These are phyloP conservation scores for Abscondita cerata DNA, from an alignment of 2,888 invertebrate species.

Conservation along the genomic window DNA sequence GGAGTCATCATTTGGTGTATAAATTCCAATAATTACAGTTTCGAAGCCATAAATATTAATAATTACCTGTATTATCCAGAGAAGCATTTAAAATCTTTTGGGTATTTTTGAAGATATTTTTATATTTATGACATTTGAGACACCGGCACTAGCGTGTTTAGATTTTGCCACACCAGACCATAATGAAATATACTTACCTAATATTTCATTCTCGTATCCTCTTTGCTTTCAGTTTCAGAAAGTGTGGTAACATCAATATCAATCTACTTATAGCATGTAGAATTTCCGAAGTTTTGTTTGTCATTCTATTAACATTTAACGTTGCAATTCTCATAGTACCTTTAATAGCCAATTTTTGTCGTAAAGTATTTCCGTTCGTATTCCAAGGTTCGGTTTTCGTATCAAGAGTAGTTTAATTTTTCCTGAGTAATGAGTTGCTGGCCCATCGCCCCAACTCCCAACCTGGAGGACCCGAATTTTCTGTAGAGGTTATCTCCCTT, in stretches of 20 bases:
- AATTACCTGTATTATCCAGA: neutral
- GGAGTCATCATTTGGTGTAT: neutral
- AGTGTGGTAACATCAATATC: neutral
- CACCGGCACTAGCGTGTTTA: neutral
- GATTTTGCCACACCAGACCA: neutral
- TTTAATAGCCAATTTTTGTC: neutral
- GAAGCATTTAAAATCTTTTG: too few species aligned
- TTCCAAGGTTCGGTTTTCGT: neutral
- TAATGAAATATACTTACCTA: neutral
- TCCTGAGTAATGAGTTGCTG: neutral
- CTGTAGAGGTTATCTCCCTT: neutral
- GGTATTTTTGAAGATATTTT: too few species aligned
- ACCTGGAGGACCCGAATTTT: neutral
- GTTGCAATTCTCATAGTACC: neutral
- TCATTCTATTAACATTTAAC: neutral
- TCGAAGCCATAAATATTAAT: neutral
- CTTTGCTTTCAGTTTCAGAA: neutral
- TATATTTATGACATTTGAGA: neutral
- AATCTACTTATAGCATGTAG: neutral
- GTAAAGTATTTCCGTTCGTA: neutral
- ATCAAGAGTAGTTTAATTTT: neutral
- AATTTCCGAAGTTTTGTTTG: neutral
- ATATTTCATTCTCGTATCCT: neutral
- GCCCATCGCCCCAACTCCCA: neutral
- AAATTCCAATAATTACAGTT: neutral